Evolutionary conservation across 2,888 invertebrate genomes (phyloP).

Genomic region (Scaptomyza cyrtandrae): DNA sequence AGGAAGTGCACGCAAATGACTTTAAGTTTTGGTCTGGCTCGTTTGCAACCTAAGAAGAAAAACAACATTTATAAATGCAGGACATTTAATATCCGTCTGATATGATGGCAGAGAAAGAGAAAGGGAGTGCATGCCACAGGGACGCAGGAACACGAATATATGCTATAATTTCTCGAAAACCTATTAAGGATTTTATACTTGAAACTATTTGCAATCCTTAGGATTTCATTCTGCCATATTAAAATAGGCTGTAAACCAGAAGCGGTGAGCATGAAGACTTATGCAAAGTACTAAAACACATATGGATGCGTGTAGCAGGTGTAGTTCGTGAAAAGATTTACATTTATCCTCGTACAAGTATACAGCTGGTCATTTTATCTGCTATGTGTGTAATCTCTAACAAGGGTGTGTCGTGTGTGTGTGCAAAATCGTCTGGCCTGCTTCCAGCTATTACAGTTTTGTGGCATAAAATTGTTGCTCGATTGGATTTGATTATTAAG

Average conservation of each 20-base stretch:
- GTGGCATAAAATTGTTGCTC: slow-evolving; percentile 51
- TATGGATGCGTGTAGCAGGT: neutral
- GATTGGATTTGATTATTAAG: slow-evolving; percentile 67
- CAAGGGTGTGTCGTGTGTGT: slow-evolving; percentile 6
- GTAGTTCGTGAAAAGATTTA: neutral
- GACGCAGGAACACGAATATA: neutral
- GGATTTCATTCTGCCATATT: slow-evolving; percentile 22
- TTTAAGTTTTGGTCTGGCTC: slow-evolving; percentile 39
- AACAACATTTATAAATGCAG: slow-evolving; percentile 49
- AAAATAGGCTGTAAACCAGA: slow-evolving; percentile 1
- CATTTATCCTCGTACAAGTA: slow-evolving; percentile 4
- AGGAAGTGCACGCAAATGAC: slow-evolving; percentile 52
- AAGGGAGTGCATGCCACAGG: neutral
- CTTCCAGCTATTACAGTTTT: slow-evolving; percentile 16
- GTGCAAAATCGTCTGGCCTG: slow-evolving; percentile 15
- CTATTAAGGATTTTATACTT: slow-evolving; percentile 43
- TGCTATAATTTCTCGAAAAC: slow-evolving; percentile 40
- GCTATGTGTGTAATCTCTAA: slow-evolving; percentile 18
- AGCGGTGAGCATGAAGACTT: slow-evolving; percentile 4
- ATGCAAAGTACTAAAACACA: neutral
- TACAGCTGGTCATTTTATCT: slow-evolving; percentile 8
- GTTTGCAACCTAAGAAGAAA: slow-evolving; percentile 6
- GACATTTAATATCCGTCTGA: slow-evolving; percentile 46
- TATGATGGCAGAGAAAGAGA: neutral
- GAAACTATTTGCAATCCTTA: slow-evolving; percentile 11